These are phyloP conservation scores for Andrena hattorfiana DNA, from an alignment of 2,888 invertebrate genomes.

Conservation along the genomic window DNA sequence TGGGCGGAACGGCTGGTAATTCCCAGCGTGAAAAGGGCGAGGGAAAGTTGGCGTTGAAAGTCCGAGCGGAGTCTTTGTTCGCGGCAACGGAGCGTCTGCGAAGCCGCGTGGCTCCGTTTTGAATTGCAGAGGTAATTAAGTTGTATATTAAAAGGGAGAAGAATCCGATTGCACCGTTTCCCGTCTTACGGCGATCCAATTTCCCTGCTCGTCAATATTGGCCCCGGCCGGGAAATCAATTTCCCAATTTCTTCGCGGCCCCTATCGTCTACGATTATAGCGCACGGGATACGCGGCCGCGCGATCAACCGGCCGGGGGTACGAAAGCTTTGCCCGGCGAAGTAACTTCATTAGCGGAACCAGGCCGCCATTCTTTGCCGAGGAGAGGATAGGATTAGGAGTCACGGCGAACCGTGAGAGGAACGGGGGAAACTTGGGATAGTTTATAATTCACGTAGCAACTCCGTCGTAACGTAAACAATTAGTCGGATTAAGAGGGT, in stretches of 20 bases:
- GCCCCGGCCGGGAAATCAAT: constrained; percentile 30
- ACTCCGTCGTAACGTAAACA: constrained; percentile 83
- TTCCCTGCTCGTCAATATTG: constrained; percentile 5
- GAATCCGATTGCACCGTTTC: neutral
- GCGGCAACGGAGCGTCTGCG: too few species aligned
- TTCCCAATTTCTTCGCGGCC: constrained; percentile 38
- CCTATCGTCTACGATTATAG: constrained; percentile 27
- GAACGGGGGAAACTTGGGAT: constrained; percentile 46
- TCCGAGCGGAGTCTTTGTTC: too few species aligned
- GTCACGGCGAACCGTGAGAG: constrained; percentile 39
- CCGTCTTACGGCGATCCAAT: constrained; percentile 4
- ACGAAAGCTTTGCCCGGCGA: constrained; percentile 55
- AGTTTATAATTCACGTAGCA: constrained; percentile 80
- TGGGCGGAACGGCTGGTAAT: too few species aligned
- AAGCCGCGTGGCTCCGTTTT: neutral
- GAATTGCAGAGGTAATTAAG: neutral
- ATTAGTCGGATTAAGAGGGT: constrained; percentile 81
- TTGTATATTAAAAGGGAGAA: constrained; percentile 1
- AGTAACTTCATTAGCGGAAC: constrained; percentile 80
- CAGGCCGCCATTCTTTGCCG: constrained; percentile 77
- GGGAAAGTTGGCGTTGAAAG: too few species aligned
- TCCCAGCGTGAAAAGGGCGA: too few species aligned
- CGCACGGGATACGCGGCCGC: constrained; percentile 32
- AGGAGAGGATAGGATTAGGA: constrained; percentile 77
- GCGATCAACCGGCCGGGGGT: constrained; percentile 26